Percentiles rank a stretch among this genome's conserved stretches.
Conservation (phyloP, 2,113 vertebrate genomes). For the Callipepla squamata region DNA sequence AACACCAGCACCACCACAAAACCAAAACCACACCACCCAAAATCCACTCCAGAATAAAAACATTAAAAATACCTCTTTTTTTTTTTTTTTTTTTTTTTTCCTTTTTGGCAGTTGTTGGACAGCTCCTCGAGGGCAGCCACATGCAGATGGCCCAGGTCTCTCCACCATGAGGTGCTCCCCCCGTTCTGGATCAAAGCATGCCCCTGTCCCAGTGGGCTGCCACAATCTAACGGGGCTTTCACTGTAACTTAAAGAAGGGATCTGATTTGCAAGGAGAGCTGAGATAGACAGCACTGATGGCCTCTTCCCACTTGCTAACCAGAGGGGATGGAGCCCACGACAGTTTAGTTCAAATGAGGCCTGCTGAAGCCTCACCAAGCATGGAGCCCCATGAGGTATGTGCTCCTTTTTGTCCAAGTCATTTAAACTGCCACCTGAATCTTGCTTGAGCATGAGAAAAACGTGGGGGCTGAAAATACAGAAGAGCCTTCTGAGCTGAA, state of each 20-base stretch:
- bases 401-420: neutral
- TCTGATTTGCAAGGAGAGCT: neutral
- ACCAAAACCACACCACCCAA: neutral
- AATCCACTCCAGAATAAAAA: neutral
- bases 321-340: neutral
- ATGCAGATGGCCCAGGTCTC: neutral
- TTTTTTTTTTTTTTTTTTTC: neutral
- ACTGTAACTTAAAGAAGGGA: fast-evolving
- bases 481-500: neutral
- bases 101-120: neutral
- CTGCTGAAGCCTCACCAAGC: neutral
- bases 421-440: neutral
- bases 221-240: neutral
- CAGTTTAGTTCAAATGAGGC: neutral
- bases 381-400: neutral
- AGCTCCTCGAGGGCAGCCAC: neutral
- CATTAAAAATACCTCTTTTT: neutral
- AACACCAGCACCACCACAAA: neutral
- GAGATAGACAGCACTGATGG: too few species aligned
- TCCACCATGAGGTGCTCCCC: neutral
- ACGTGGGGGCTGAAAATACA: neutral
- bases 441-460: neutral
- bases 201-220: too few species aligned
- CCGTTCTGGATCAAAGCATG: fast-evolving
- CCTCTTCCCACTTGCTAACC: neutral